Base-by-base conservation (phyloP, 23 tunicate genomes). In the Botrylloides violaceus region DNA sequence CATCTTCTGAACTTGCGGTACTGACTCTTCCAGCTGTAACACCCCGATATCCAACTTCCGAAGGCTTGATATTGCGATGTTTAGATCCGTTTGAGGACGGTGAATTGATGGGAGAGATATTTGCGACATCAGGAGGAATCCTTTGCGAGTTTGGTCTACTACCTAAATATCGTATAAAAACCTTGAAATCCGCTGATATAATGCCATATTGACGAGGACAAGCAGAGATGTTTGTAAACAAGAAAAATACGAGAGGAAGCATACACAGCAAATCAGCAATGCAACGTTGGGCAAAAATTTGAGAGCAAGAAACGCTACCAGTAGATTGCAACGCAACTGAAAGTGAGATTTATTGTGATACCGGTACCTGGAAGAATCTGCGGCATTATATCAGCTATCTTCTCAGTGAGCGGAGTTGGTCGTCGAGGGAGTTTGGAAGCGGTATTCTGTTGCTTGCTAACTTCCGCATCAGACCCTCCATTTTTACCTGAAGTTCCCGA, bases 351-450 rank as follows among this genome's bases (percentile, higher is more conserved):
- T n/a, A n/a, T n/a, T n/a, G n/a, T n/a, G n/a, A n/a, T n/a, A n/a
- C n/a, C n/a, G n/a, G n/a, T 32, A 83, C 97, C 85, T 37, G 97
- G 85, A 22, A 90, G 60, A 29, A 90, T 90, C 38, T 90, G 97
- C 5, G 97, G 97, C 97, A 90, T 90, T 37, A 90, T 90, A 59
- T 90, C 97, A 20, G 97, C 97, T 64, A 90, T 58, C 58, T 90
- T 90, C 70, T 90, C 68, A 34, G 91, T 66, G 0, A 90, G 80
- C 20, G 97, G 97, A 5, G 97, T 90, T 1, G 88, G 87, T 20
- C 80, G 80, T 15, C 15, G 53, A 43, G 9, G 53, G 53, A 7
- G 9, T 7, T 43, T 43, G 12, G 53, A 43, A 43, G n/a, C n/a
- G n/a, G n/a, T n/a, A n/a, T n/a, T n/a, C n/a, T n/a, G n/a, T n/a